Evolutionary conservation across 2,888 invertebrate genomes (phyloP), one percentile per base, ranked within the genome.

Genomic region (Brachyptera risi): DNA sequence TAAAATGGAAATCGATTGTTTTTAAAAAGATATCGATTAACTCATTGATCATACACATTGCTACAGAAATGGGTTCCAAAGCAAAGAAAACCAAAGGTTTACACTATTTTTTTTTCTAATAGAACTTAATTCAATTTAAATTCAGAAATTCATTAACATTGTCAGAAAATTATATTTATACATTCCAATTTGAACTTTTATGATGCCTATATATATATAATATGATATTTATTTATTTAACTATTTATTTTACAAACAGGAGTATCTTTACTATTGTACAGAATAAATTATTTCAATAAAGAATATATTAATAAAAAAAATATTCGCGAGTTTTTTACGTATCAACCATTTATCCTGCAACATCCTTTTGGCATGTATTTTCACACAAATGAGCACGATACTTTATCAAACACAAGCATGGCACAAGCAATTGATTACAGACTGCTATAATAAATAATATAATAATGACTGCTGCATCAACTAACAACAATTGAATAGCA

Each of bases 61-160:
- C n/a, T n/a, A n/a, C n/a, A n/a, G n/a, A n/a, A n/a, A n/a, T n/a
- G 42, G 9, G 19, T 42, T 47, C 47, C 47, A 47, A 47, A 47
- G 47, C 24, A 47, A 47, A 47, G 24, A 47, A 47, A 21, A 24
- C 47, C 47, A 47, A 47, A 47, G 47, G 47, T 47, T 21, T 47
- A 31, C 11, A n/a, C n/a, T n/a, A n/a, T n/a, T n/a, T n/a, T n/a
- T n/a, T n/a, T n/a, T n/a, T n/a, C n/a, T n/a, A n/a, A n/a, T n/a
- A n/a, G n/a, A n/a, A n/a, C n/a, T n/a, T n/a, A n/a, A n/a, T n/a
- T n/a, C n/a, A n/a, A n/a, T n/a, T n/a, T n/a, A n/a, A n/a, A n/a
- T n/a, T n/a, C n/a, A n/a, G n/a, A n/a, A n/a, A n/a, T n/a, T n/a
- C n/a, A n/a, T n/a, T n/a, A n/a, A n/a, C n/a, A n/a, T n/a, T n/a